phyloP scores from a whole-genome alignment of 2,113 vertebrate genomes.

The Centropus unirufus region DNA sequence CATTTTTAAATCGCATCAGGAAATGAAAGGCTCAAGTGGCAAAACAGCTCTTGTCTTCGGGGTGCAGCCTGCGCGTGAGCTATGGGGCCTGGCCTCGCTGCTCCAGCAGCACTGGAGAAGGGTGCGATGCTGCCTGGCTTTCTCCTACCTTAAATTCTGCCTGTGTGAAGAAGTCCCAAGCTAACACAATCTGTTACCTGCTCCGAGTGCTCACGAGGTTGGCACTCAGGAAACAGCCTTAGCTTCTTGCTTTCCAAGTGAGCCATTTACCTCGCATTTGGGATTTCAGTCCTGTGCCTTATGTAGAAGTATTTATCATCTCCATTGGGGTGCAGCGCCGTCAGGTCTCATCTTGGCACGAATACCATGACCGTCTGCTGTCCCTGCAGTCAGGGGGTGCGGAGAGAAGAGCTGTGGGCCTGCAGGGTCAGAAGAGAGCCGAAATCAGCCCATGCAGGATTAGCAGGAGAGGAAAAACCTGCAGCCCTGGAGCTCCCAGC shows the following conservation, averaged over 20 bases:
- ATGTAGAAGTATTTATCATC: neutral
- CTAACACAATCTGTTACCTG: neutral
- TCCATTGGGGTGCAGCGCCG: neutral
- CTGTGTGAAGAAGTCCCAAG: neutral
- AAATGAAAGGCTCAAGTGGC: neutral
- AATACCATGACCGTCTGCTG: neutral
- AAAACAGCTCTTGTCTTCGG: neutral
- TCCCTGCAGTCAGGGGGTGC: neutral
- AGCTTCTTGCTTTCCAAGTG: neutral
- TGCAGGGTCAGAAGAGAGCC: neutral
- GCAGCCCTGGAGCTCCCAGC: rapidly evolving
- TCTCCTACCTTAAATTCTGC: neutral
- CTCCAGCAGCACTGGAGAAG: neutral
- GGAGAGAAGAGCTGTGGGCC: neutral
- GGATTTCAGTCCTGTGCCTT: neutral
- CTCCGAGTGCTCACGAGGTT: neutral
- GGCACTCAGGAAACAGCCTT: neutral
- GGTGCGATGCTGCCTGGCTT: neutral
- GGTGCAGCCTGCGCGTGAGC: neutral
- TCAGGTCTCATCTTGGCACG: neutral
- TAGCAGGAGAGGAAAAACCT: neutral
- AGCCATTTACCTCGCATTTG: neutral
- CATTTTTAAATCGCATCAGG: neutral
- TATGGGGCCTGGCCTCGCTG: neutral
- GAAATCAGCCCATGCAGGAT: neutral